Evolutionary conservation across 2,113 vertebrate genomes (phyloP).

Genomic region (Xenopus laevis): DNA sequence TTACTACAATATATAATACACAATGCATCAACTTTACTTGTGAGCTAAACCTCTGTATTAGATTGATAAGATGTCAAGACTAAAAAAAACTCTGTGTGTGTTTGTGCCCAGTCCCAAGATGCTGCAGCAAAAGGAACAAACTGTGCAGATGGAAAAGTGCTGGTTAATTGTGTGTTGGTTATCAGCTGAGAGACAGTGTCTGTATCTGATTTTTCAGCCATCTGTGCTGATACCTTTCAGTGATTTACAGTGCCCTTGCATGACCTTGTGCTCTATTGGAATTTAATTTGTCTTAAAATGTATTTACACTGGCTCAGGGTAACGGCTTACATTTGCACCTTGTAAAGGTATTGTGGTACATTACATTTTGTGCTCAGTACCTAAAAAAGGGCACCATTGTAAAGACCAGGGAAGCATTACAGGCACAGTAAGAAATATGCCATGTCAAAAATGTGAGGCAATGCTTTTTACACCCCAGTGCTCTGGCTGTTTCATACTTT

Average conservation of each 20-base stretch:
- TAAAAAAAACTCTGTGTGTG: constrained; percentile 16
- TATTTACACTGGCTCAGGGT: constrained; percentile 8
- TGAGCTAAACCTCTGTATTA: constrained; percentile 36
- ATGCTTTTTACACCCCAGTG: no score
- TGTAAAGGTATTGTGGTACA: background rate
- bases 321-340: background rate
- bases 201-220: constrained; percentile 22
- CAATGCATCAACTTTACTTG: background rate
- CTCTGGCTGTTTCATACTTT: no score
- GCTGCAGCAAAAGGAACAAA: constrained; percentile 16
- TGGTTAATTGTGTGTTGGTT: constrained; percentile 23
- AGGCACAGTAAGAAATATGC: background rate
- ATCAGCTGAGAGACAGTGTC: constrained; percentile 20
- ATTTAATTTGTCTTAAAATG: constrained; percentile 4
- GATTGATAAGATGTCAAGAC: constrained; percentile 41
- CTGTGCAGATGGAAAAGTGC: constrained; percentile 15
- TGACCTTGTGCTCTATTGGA: constrained; percentile 17
- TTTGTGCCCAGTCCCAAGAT: constrained; percentile 27
- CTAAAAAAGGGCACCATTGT: background rate
- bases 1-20: no score
- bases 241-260: constrained; percentile 1
- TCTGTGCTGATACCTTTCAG: constrained; percentile 15
- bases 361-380: background rate
- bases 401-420: background rate
- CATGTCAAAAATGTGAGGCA: no score